Percentiles rank a stretch among this genome's conserved stretches.
Conservation (phyloP, 1,140 invertebrate genomes). For the Nixonia krombeini region DNA sequence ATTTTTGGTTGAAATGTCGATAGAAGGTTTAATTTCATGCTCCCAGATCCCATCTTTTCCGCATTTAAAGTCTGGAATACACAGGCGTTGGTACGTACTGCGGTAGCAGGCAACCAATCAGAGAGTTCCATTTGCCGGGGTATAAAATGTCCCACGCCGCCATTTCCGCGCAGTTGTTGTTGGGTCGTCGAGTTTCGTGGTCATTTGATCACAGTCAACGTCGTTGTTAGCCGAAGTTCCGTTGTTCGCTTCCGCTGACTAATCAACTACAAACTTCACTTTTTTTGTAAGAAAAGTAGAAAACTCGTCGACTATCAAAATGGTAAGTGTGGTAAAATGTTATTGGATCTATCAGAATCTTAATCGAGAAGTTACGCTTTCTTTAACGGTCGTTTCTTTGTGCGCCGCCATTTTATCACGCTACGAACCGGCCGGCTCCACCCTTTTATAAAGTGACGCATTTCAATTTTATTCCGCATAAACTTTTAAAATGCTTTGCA, state of each 20-base stretch:
- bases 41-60: neutral
- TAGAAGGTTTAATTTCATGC: neutral
- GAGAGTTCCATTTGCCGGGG: neutral
- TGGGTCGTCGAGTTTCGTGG: neutral
- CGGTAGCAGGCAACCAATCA: neutral
- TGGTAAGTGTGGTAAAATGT: constrained; percentile 7
- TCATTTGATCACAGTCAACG: neutral
- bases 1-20: neutral
- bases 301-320: constrained; percentile 13
- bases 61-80: neutral
- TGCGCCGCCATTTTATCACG: constrained; percentile 10
- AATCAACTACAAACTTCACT: constrained; percentile 1
- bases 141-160: neutral
- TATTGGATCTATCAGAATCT: neutral
- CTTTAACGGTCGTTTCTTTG: neutral
- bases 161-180: neutral
- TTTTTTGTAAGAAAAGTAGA: constrained; percentile 5
- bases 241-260: constrained; percentile 26
- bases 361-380: neutral
- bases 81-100: neutral
- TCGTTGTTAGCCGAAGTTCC: constrained; percentile 20
- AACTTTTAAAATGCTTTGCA: too few species aligned
- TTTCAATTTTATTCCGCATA: neutral
- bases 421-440: constrained; percentile 15
- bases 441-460: constrained; percentile 5